Base-by-base conservation (phyloP, 2,888 invertebrate species). In the Patella depressa region DNA sequence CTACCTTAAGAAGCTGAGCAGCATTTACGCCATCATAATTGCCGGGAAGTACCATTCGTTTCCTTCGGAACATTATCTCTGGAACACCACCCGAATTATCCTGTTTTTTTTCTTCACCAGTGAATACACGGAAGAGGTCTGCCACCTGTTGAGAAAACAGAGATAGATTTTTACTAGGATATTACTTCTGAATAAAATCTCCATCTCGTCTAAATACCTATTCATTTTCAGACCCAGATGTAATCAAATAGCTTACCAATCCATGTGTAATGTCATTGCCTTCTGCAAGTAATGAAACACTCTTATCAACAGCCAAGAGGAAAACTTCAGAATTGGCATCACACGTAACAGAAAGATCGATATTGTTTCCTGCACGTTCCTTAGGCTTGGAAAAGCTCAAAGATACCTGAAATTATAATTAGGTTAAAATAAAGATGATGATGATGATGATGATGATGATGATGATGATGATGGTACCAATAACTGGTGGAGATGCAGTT, bases 241-340 rank as follows among this genome's bases (percentile, higher is more conserved):
- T 34, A 5, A 34, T 7, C 34, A 34, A 45, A 59, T 59, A 59
- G 79, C 86, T 76, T 84, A 92, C 92, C 86, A 91, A 88, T 65
- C 89, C 93, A 86, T 93, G 87, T 70, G 94, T 93, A 82, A 95
- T 93, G 87, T 95, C 94, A 87, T 95, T 95, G 87, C 96, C 96
- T 14, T 94, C 93, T 88, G 95, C 94, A 11, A 97, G 92, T 15
- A 95, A 90, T 7, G 95, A 90, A 2, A 96, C 95, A 89, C 95
- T 95, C 91, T 97, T 95, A 92, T 98, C 98, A 14, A 97, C 95
- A 0, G 96, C 98, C 82, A 98, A 93, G 17, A 98, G 92, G 7
- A 96, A 98, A 19, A 98, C 95, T 87, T 95, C 95, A 0, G 96
- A 95, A 89, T 95, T 95, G 0, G 98, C 95, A 53, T 94, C 93